Percentiles rank a stretch among this genome's conserved stretches.
Conservation (phyloP, 2,113 vertebrate species). For the Anoplopoma fimbria region DNA sequence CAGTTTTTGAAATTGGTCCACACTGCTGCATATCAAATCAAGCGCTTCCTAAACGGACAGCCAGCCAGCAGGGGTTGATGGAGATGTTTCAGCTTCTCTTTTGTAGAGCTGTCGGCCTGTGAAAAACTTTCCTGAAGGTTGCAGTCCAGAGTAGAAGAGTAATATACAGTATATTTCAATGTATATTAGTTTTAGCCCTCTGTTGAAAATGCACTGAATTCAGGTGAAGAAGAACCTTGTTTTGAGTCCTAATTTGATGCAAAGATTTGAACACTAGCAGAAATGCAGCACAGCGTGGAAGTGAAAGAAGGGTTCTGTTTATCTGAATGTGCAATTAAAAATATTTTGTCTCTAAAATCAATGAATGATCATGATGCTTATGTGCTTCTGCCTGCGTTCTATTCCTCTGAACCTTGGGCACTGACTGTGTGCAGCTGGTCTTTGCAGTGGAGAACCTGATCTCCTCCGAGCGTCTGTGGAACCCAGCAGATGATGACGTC, state of each 20-base stretch:
- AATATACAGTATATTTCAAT: neutral
- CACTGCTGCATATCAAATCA: neutral
- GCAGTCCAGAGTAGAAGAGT: neutral
- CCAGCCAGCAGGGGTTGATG: neutral
- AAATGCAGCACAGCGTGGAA: neutral
- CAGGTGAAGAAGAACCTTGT: neutral
- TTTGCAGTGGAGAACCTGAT: conserved; percentile 90
- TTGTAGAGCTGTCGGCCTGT: neutral
- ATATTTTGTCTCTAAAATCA: neutral
- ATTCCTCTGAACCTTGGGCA: neutral
- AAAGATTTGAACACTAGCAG: neutral
- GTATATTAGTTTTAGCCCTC: neutral
- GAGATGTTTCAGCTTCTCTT: neutral
- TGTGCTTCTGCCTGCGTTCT: neutral
- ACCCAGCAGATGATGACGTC: conserved; percentile 85
- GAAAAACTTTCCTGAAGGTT: neutral
- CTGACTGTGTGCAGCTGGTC: conserved; percentile 83
- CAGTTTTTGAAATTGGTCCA: neutral
- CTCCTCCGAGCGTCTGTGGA: conserved; percentile 89
- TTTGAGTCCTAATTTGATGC: neutral
- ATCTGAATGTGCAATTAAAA: neutral
- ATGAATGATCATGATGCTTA: neutral
- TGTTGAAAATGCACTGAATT: neutral
- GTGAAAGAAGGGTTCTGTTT: neutral
- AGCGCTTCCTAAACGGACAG: neutral